Conservation (phyloP, 1,140 invertebrate genomes). For the Heliothis virescens region DNA sequence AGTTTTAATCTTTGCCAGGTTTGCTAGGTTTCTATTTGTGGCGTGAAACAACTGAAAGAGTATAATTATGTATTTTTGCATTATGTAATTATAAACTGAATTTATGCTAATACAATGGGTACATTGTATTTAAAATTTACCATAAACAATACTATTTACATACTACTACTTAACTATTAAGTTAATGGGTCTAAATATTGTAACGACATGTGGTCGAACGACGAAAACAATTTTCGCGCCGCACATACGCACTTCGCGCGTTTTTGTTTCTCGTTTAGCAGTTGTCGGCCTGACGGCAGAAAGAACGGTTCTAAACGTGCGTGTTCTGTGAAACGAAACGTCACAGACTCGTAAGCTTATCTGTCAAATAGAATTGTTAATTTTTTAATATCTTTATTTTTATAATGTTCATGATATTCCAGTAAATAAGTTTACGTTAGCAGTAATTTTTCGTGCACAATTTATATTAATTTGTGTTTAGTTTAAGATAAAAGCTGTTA, state of each 20-base stretch:
- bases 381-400: slow-evolving; percentile 40
- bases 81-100: neutral
- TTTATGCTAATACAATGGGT: too few relatives aligned
- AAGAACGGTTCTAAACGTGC: slow-evolving; percentile 56
- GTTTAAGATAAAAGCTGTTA: slow-evolving; percentile 24
- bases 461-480: slow-evolving; percentile 1
- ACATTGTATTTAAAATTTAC: neutral
- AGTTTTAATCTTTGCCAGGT: too few relatives aligned
- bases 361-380: slow-evolving; percentile 62
- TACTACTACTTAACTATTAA: too few relatives aligned
- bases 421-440: slow-evolving; percentile 1
- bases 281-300: slow-evolving; percentile 68
- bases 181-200: too few relatives aligned
- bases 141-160: neutral
- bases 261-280: slow-evolving; percentile 66
- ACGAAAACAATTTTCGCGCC: slow-evolving; percentile 59
- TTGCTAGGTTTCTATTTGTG: too few relatives aligned
- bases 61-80: too few relatives aligned
- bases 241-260: slow-evolving; percentile 65
- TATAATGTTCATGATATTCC: neutral
- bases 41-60: too few relatives aligned
- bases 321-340: slow-evolving; percentile 74
- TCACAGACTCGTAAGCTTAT: slow-evolving; percentile 60
- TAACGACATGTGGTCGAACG: slow-evolving; percentile 11
- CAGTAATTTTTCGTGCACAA: neutral